phyloP scores from a whole-genome alignment of 2,888 invertebrate genomes.

The Caenorhabditis virilis region DNA sequence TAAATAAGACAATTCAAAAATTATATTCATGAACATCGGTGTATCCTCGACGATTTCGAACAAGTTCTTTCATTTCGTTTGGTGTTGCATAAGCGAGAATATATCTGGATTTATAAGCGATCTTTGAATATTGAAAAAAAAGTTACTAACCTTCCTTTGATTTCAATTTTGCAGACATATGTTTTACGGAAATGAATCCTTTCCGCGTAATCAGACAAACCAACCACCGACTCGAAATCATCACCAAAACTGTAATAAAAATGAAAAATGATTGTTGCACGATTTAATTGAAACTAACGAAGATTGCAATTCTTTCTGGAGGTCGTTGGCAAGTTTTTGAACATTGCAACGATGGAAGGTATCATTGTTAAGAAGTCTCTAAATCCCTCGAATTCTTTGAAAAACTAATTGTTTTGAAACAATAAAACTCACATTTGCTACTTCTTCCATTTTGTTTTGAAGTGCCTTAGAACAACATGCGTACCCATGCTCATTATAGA shows the following conservation, averaged over 20 bases:
- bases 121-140: background rate
- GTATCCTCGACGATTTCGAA: constrained; percentile 7
- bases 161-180: constrained; percentile 41
- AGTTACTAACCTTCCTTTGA: constrained; percentile 29
- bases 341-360: constrained; percentile 37
- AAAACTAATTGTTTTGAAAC: background rate
- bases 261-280: background rate
- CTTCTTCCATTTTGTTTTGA: constrained; percentile 25
- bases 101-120: constrained; percentile 10
- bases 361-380: constrained; percentile 27
- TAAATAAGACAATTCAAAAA: constrained; percentile 8
- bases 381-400: constrained; percentile 1
- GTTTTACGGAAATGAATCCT: constrained; percentile 34
- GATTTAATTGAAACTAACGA: constrained; percentile 12
- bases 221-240: constrained; percentile 32
- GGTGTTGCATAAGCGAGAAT: constrained; percentile 34
- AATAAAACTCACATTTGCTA: constrained; percentile 31
- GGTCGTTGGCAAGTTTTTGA: constrained; percentile 34
- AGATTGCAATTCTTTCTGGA: constrained; percentile 18
- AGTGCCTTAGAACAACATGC: constrained; percentile 25
- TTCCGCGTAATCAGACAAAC: constrained; percentile 34
- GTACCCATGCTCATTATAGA: constrained; percentile 35
- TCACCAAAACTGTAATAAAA: constrained; percentile 19
- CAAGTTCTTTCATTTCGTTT: constrained; percentile 7
- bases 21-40: constrained; percentile 29